These are phyloP conservation scores for Nebria salina DNA, from an alignment of 2,888 invertebrate genomes.

Conservation along the genomic window DNA sequence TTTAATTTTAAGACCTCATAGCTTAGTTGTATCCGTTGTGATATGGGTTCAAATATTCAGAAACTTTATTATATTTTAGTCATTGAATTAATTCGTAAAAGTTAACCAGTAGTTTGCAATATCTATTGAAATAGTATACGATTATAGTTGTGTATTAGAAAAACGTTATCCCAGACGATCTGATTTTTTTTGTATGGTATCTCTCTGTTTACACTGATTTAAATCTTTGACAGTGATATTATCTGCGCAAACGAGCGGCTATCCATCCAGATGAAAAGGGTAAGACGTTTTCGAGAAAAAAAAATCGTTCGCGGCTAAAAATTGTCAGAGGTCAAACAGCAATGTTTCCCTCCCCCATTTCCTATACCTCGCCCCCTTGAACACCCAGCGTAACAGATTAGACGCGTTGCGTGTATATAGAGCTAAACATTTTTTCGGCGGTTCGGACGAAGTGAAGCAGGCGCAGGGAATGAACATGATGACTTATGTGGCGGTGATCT, in stretches of 20 bases:
- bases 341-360: neutral
- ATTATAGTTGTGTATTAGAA: too few species aligned
- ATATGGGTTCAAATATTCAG: too few species aligned
- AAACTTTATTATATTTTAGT: too few species aligned
- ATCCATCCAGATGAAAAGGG: neutral
- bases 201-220: neutral
- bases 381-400: neutral
- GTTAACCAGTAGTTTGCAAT: too few species aligned
- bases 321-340: neutral
- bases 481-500: constrained; percentile 1
- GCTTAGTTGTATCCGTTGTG: too few species aligned
- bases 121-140: too few species aligned
- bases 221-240: neutral
- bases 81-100: too few species aligned
- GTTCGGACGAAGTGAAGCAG: neutral
- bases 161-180: too few species aligned
- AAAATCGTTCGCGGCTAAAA: neutral
- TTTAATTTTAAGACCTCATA: too few species aligned
- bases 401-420: neutral
- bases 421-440: neutral
- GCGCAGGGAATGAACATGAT: neutral
- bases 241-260: neutral
- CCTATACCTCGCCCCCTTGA: neutral
- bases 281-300: neutral
- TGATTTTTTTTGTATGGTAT: neutral